phyloP scores from a whole-genome alignment of 2,888 invertebrate genomes.

The Drosophila niveifrons region DNA sequence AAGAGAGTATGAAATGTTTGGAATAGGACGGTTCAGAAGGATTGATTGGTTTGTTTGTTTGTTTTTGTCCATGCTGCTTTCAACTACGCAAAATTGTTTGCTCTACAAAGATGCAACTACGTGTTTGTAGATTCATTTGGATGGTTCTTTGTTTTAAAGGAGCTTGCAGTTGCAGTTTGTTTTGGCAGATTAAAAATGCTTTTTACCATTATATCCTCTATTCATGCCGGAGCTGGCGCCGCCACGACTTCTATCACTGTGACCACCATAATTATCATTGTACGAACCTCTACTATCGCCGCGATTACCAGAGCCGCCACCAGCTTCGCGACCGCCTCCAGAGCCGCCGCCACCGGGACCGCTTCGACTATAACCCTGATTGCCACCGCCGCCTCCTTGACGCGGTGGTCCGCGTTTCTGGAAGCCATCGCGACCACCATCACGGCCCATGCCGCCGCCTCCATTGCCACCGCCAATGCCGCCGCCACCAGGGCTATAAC shows the following conservation, averaged over 20 bases:
- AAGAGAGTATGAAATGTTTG: background rate
- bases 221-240: slow-evolving; percentile 86
- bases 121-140: slow-evolving; percentile 52
- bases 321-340: slow-evolving; percentile 68
- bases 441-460: slow-evolving; percentile 63
- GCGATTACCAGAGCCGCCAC: slow-evolving; percentile 81
- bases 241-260: slow-evolving; percentile 86
- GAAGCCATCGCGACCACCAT: slow-evolving; percentile 84
- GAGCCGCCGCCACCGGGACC: slow-evolving; percentile 65
- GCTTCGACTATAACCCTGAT: slow-evolving; percentile 69
- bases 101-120: slow-evolving; percentile 73
- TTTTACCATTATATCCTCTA: slow-evolving; percentile 86
- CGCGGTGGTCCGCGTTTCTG: slow-evolving; percentile 85
- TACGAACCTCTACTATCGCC: slow-evolving; percentile 85
- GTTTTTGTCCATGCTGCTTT: slow-evolving; percentile 23
- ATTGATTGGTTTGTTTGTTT: background rate
- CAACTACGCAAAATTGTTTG: slow-evolving; percentile 34
- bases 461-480: slow-evolving; percentile 50
- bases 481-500: slow-evolving; percentile 71
- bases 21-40: slow-evolving; percentile 6
- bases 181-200: slow-evolving; percentile 73
- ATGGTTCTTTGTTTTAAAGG: no score
- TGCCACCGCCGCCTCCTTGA: slow-evolving; percentile 83
- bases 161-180: slow-evolving; percentile 50
- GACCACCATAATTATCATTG: slow-evolving; percentile 86